Evolutionary conservation across 2,888 invertebrate species (phyloP).

Genomic region (Ennomos fuscantarius): DNA sequence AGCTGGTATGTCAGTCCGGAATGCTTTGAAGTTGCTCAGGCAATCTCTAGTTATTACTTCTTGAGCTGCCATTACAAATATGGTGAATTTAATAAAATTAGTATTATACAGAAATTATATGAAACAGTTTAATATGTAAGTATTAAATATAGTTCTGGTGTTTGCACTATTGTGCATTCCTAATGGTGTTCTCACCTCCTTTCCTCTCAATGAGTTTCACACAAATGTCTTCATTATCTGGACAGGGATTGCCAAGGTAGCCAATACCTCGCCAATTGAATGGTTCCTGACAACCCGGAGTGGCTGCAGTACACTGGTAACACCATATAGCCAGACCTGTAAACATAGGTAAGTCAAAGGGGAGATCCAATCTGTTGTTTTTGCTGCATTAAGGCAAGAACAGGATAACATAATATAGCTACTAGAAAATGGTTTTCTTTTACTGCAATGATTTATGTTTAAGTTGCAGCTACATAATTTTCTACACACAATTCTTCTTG

Average conservation of each 20-base stretch:
- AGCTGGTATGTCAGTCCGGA: slow-evolving; percentile 94
- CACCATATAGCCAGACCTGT: slow-evolving; percentile 90
- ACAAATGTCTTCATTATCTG: slow-evolving; percentile 93
- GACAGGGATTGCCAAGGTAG: slow-evolving; percentile 92
- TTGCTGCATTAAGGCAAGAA: no score
- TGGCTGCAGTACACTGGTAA: slow-evolving; percentile 95
- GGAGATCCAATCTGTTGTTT: no score
- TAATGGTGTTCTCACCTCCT: slow-evolving; percentile 86
- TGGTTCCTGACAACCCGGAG: slow-evolving; percentile 93
- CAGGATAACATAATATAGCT: no score
- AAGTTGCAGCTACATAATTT: no score
- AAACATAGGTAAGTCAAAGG: slow-evolving; percentile 22
- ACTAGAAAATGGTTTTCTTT: no score
- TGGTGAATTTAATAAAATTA: background rate
- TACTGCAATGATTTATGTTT: no score
- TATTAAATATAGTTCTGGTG: no score
- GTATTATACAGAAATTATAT: no score
- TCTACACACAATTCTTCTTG: no score
- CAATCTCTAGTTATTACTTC: slow-evolving; percentile 94
- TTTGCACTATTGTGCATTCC: no score
- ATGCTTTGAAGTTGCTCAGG: slow-evolving; percentile 90
- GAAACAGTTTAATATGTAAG: no score
- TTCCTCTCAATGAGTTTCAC: slow-evolving; percentile 94
- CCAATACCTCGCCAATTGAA: slow-evolving; percentile 92
- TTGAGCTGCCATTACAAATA: slow-evolving; percentile 83